Evolutionary conservation across 2,113 vertebrate species (phyloP).

Genomic region (Thunnus thynnus): DNA sequence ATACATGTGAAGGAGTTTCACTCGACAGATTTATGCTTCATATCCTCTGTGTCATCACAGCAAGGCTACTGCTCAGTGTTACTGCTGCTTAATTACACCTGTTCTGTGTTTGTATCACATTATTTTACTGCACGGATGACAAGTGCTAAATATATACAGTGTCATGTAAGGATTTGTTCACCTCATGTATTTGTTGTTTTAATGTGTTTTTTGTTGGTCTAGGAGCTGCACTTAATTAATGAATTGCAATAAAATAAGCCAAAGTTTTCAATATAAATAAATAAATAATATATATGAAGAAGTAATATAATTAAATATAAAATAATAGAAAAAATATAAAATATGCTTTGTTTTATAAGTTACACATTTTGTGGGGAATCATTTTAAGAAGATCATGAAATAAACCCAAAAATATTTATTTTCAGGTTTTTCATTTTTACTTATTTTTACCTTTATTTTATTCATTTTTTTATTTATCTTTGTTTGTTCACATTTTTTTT

Average conservation of each 20-base stretch:
- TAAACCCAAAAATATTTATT: no score
- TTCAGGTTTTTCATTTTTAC: no score
- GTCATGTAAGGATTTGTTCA: neutral
- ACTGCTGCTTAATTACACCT: constrained; percentile 33
- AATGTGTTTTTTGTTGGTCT: neutral
- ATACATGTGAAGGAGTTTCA: constrained; percentile 6
- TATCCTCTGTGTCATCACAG: constrained; percentile 12
- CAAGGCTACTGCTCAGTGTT: constrained; percentile 2
- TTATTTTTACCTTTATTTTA: no score
- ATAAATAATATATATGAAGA: neutral
- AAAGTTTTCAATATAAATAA: no score
- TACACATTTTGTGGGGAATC: no score
- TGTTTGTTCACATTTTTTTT: no score
- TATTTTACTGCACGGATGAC: neutral
- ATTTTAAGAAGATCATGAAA: no score
- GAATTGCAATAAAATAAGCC: neutral
- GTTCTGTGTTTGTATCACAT: constrained; percentile 11
- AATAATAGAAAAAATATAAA: neutral
- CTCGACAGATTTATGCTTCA: constrained; percentile 31
- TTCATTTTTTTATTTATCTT: no score
- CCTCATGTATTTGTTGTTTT: neutral
- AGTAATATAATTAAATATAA: neutral
- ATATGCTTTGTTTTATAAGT: neutral
- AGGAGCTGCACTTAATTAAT: no score
- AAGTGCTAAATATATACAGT: neutral